Conservation (phyloP, 1,140 invertebrate genomes). For the Ceratina australensis region DNA sequence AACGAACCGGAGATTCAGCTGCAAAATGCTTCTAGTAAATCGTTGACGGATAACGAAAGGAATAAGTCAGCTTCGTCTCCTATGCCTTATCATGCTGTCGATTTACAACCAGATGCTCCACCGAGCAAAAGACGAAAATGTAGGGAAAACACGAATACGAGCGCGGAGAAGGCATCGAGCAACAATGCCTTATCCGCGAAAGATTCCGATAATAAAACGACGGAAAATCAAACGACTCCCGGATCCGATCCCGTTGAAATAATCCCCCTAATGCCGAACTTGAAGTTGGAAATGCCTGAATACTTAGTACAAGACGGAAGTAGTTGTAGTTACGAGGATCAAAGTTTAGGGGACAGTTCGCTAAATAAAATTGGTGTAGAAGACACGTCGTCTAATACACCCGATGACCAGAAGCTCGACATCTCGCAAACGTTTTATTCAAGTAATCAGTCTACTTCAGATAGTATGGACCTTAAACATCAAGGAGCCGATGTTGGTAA, state of each 20-base stretch:
- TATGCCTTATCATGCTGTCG: slow-evolving; percentile 70
- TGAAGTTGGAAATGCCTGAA: slow-evolving; percentile 79
- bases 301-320: slow-evolving; percentile 78
- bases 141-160: slow-evolving; percentile 71
- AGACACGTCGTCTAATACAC: slow-evolving; percentile 69
- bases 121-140: slow-evolving; percentile 77
- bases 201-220: slow-evolving; percentile 69
- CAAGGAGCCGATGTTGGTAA: slow-evolving; percentile 75
- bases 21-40: slow-evolving; percentile 74
- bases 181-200: slow-evolving; percentile 66
- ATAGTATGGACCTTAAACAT: slow-evolving; percentile 72
- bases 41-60: slow-evolving; percentile 72
- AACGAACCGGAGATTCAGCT: slow-evolving; percentile 79
- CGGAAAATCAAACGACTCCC: slow-evolving; percentile 67
- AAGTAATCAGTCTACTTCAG: slow-evolving; percentile 71
- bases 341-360: slow-evolving; percentile 72
- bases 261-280: slow-evolving; percentile 78
- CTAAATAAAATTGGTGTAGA: slow-evolving; percentile 71
- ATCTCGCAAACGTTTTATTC: slow-evolving; percentile 78
- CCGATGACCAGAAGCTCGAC: slow-evolving; percentile 75
- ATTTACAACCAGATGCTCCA: slow-evolving; percentile 72
- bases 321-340: slow-evolving; percentile 79
- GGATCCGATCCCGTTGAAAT: slow-evolving; percentile 77
- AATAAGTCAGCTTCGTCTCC: slow-evolving; percentile 75
- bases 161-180: slow-evolving; percentile 68